Base-by-base conservation (phyloP, 2,113 vertebrate genomes). In the Seriola quinqueradiata region DNA sequence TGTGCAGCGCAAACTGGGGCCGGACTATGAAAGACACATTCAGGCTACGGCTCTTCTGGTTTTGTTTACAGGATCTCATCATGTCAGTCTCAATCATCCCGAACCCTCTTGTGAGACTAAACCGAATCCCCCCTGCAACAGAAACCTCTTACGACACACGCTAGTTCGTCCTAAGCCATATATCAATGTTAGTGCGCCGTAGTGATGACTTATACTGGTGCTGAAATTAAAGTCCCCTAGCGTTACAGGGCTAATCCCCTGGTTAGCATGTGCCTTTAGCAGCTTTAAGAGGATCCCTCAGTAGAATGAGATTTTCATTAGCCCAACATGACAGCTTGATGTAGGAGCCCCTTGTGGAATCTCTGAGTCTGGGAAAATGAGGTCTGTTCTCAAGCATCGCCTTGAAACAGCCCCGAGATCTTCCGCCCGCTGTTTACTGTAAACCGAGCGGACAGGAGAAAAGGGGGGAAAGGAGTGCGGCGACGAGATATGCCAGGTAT, bases 241-340 rank as follows among this genome's bases (percentile, higher is more conserved):
- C 76, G 77, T 84, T 88, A 82, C 78, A 69, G 64, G 69, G 80
- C 89, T 93, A 93, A 95, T 93, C 84, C 86, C 76, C 85, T 80
- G 78, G 89, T 91, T 93, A 91, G 92, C 90, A 90, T 86, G 83
- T 73, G 83, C 86, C 90, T 87, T 89, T 90, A 83, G 84, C 86
- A 75, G 89, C 74, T 84, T 90, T 92, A 90, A 90, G 89, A 86
- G 89, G 81, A 90, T 88, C 82, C 84, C 76, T 77, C 75, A 46
- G 78, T 85, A 91, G 84, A 88, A 89, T 85, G 81, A 90, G 78
- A 89, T 92, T 93, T 92, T 90, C 88, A 93, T 92, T 91, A 90
- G 87, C 36, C 71, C 81, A 81, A 88, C 80, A 87, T 87, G 90
- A 93, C 91, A 90, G 79, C 75, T 81, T 84, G 83, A 93, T 85